Base-by-base conservation (phyloP, 2,797 vertebrate genomes). In the Fringilla coelebs region DNA sequence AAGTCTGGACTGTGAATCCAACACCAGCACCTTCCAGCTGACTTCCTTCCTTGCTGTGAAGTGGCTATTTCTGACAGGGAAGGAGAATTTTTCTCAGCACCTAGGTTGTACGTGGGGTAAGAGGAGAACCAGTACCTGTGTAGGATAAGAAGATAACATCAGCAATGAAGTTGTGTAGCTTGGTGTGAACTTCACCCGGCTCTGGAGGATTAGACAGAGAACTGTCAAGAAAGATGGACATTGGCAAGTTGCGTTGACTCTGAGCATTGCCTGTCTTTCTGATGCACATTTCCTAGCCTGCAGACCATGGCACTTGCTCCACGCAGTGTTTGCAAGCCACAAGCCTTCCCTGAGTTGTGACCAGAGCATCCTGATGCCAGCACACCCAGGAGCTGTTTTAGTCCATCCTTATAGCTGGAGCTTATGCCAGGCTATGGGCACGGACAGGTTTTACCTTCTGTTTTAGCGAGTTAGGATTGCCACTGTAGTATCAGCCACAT, bases 161-260 rank as follows among this genome's bases (percentile, higher is more conserved):
- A 91, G 76, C 71, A 83, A 17, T 85, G 81, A 85, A 91, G 90
- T 95, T 94, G 62, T 14, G 14, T 67, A 49, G 78, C 81, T 93
- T 38, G 34, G 67, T 58, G 40, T 49, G 51, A 96, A 88, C 93
- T 92, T 92, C 4, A 20, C 73, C 73, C 61, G 83, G 58, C 81
- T 89, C 38, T 68, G 51, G 29, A 81, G 38, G 46, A 62, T 52
- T 48, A 60, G 63, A 70, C 41, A 60, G 51, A 84, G 61, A 94
- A 40, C 71, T 81, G 57, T 58, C 75, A 65, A 73, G 54, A 71
- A 90, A 85, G 79, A 86, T 29, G 54, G 87, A 54, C 61, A 45
- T 12, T 70, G 70, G 79, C 58, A 87, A 55, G 60, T 61, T 5
- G 2, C 2, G 7, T 13, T 2, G n/a, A 15, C 49, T 89, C 78